Percentiles rank a stretch among this genome's conserved stretches.
These are phyloP conservation scores for Pocillopora damicornis DNA, from an alignment of 64 coral and sea anemone genomes.

Conservation along the genomic window DNA sequence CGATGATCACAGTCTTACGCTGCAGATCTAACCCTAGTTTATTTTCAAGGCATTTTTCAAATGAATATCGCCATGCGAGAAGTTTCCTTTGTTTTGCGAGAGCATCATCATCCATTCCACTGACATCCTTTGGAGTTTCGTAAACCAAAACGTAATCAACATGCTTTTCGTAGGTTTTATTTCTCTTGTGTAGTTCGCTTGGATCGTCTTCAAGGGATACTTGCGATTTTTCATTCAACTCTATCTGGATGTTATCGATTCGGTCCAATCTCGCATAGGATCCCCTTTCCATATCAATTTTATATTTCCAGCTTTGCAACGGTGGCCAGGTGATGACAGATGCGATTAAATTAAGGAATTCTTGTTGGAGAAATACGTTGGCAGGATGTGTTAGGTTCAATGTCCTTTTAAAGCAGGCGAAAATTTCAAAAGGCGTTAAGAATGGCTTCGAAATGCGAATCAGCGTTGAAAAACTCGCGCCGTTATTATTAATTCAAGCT, in stretches of 20 bases:
- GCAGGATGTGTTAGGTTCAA: too few species aligned
- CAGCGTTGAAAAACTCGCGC: too few species aligned
- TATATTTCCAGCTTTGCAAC: too few species aligned
- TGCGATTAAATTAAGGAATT: too few species aligned
- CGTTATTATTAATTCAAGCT: too few species aligned
- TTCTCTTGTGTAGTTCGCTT: background rate
- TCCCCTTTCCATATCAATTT: background rate
- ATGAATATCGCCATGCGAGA: constrained; percentile 19
- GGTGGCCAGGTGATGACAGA: too few species aligned
- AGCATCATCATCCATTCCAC: constrained; percentile 27
- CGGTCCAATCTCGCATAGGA: constrained; percentile 5
- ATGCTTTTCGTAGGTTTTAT: background rate
- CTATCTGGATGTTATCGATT: background rate
- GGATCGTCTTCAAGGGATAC: background rate
- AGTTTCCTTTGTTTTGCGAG: background rate
- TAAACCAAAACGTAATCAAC: constrained; percentile 50
- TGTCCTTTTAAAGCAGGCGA: too few species aligned
- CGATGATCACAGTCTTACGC: background rate
- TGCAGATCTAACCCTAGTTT: background rate
- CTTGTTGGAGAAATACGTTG: too few species aligned
- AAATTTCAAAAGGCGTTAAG: too few species aligned
- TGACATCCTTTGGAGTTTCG: constrained; percentile 3
- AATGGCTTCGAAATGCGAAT: too few species aligned
- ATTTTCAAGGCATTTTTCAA: constrained; percentile 29
- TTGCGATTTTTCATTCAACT: background rate